Base-by-base conservation (phyloP, 2,888 invertebrate species). In the Hypomecis atomaria region DNA sequence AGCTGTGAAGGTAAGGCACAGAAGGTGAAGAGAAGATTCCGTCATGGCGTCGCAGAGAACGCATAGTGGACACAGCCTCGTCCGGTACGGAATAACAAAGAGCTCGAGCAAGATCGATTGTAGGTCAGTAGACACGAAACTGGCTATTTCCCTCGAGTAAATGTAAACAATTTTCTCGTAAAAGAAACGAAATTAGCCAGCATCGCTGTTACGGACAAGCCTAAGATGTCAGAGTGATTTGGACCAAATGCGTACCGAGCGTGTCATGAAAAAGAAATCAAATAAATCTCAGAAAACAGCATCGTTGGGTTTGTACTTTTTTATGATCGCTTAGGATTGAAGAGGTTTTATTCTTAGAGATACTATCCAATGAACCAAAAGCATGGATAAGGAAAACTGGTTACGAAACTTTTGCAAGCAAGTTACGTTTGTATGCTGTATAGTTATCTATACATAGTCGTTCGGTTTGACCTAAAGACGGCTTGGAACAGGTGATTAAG, bases 81-180 rank as follows among this genome's bases (percentile, higher is more conserved):
- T 69, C 62, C 34, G 65, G 42, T 70, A 65, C 65, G 60, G 10
- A 60, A 63, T 44, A 68, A 76, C 75, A 77, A 77, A 76, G 71
- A 77, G 64, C 72, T 69, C 48, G 61, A 60, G 62, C 57, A 66
- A 68, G 63, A 69, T 67, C 72, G 73, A 80, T 82, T 81, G 75
- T 83, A 79, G 83, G 82, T 81, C 84, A 83, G 80, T 75, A 81
- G 79, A 81, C 78, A 79, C 78, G 78, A 65, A 66, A 62, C 69
- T 68, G 65, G 42, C 76, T 74, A 80, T 82, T 82, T 75, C 78
- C 77, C 71, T 71, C 70, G 69, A 72, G 77, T 71, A 79, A 83
- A 83, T 81, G 82, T 86, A 88, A 88, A 87, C 86, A 87, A 75
- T 77, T 70, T 74, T 79, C 67, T 82, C 82, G 82, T 85, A 82